A percentile compares a stretch with the other conserved stretches of the same genome.
phyloP scores from a whole-genome alignment of 1,140 invertebrate species.

The Lasioglossum baleicum region DNA sequence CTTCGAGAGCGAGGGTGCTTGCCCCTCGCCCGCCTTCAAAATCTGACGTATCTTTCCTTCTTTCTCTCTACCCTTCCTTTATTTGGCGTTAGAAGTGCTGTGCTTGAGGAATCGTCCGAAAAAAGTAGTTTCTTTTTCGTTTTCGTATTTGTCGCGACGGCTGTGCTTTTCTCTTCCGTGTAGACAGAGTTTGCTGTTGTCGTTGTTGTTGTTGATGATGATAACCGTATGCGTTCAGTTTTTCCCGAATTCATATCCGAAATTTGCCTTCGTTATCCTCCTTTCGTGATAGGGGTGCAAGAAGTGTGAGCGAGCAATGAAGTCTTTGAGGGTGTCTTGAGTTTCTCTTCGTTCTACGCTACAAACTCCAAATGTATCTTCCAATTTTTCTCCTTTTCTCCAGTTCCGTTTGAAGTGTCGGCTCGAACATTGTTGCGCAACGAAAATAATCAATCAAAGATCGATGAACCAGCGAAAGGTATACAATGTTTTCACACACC shows the following conservation, averaged over 20 bases:
- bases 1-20: conserved; percentile 70
- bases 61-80: conserved; percentile 20
- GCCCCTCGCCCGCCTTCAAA: conserved; percentile 7
- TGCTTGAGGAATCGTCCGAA: conserved; percentile 52
- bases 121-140: conserved; percentile 9
- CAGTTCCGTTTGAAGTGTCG: conserved; percentile 17
- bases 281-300: conserved; percentile 13
- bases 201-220: conserved; percentile 18
- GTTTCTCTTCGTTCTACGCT: conserved; percentile 23
- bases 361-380: conserved; percentile 10
- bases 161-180: background rate
- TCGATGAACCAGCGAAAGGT: conserved; percentile 53
- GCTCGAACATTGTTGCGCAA: conserved; percentile 14
- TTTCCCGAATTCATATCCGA: conserved; percentile 6
- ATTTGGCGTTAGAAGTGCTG: conserved; percentile 25
- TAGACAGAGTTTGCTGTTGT: too few species aligned
- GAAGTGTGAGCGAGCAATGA: conserved; percentile 57
- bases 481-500: conserved; percentile 23
- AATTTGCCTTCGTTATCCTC: conserved; percentile 10
- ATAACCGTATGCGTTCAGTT: conserved; percentile 34
- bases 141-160: conserved; percentile 6
- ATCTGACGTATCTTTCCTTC: conserved; percentile 19
- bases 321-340: conserved; percentile 61
- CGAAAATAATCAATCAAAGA: conserved; percentile 49
- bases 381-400: background rate